Percentiles rank a stretch among this genome's conserved stretches.
These are phyloP conservation scores for Aplodontia rufa DNA, from an alignment of 2,113 vertebrate species.

Conservation along the genomic window DNA sequence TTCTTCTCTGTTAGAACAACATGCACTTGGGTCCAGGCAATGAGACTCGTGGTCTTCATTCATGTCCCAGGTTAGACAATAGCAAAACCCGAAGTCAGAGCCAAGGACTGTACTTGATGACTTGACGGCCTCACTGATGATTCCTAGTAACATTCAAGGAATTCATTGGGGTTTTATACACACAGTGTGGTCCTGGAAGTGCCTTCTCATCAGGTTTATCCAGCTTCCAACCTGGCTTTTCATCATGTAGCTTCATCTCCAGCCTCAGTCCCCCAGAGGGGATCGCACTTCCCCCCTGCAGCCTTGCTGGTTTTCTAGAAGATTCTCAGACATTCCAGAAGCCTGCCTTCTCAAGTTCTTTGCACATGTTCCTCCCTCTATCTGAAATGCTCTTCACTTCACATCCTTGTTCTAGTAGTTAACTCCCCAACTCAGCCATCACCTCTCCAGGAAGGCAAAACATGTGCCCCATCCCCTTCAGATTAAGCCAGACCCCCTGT, in stretches of 20 bases:
- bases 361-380: neutral
- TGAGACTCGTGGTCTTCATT: neutral
- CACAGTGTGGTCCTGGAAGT: neutral
- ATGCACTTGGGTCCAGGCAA: neutral
- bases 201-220: accelerated
- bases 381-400: neutral
- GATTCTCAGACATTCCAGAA: neutral
- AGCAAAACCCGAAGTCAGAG: neutral
- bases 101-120: neutral
- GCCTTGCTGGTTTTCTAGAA: neutral
- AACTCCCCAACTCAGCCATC: neutral
- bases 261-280: neutral
- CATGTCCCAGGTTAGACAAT: neutral
- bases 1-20: neutral
- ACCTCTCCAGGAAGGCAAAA: neutral
- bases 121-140: neutral
- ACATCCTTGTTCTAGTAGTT: neutral
- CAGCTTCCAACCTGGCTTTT: neutral
- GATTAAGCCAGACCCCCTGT: neutral
- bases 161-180: neutral
- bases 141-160: neutral
- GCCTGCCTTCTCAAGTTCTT: neutral
- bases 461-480: neutral
- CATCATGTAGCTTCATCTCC: neutral
- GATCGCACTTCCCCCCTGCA: neutral